A percentile compares a stretch with the other conserved stretches of the same genome.
Evolutionary conservation across 2,888 invertebrate species (phyloP).

Genomic region (Drosophila suboccidentalis): DNA sequence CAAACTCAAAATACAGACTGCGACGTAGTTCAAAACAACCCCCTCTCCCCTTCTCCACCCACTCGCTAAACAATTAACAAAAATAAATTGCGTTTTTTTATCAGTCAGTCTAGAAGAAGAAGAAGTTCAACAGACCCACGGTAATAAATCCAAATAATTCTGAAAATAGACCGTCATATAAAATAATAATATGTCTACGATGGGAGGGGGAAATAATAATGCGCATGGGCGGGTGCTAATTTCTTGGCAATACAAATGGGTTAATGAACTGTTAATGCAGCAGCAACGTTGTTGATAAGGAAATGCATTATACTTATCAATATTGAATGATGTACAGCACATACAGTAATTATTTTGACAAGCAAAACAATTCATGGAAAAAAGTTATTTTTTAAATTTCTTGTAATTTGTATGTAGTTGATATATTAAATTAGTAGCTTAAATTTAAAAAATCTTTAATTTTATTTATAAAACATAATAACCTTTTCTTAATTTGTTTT

Average conservation of each 20-base stretch:
- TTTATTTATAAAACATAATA: no score
- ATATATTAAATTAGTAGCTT: no score
- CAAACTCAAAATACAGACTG: constrained; percentile 41
- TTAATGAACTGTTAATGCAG: constrained; percentile 58
- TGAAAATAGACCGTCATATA: constrained; percentile 33
- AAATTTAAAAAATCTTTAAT: no score
- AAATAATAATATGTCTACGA: constrained; percentile 35
- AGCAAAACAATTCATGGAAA: neutral
- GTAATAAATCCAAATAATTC: constrained; percentile 30
- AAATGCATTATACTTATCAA: constrained; percentile 16
- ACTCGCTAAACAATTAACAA: constrained; percentile 48
- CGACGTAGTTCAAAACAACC: constrained; percentile 45
- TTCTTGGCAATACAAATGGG: constrained; percentile 52
- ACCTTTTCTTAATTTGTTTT: no score
- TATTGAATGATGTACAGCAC: neutral
- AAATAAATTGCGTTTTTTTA: constrained; percentile 70
- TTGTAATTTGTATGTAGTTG: no score
- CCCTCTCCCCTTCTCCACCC: neutral
- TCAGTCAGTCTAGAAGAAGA: constrained; percentile 45
- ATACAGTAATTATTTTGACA: neutral
- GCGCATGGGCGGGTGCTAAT: constrained; percentile 49
- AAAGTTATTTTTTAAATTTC: no score
- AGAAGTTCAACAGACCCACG: constrained; percentile 65
- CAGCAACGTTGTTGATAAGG: constrained; percentile 34
- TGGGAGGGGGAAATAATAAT: constrained; percentile 25